phyloP scores from a whole-genome alignment of 2,113 vertebrate genomes.

The Anas platyrhynchos region DNA sequence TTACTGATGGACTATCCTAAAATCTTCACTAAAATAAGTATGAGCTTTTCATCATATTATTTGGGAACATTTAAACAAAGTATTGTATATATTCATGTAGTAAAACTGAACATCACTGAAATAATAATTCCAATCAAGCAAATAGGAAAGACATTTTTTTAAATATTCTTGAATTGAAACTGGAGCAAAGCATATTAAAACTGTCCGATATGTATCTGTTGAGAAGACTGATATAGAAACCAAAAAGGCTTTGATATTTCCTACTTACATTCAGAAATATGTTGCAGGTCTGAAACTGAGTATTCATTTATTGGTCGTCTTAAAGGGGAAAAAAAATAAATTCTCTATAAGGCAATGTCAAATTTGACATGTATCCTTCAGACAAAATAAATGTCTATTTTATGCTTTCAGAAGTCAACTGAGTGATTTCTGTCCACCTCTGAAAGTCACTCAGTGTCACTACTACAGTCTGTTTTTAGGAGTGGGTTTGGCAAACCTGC shows the following conservation, averaged over 20 bases:
- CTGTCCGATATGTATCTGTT: slow-evolving; percentile 10
- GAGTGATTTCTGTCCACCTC: neutral
- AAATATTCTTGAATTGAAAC: slow-evolving; percentile 28
- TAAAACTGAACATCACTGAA: slow-evolving; percentile 9
- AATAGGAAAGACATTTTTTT: slow-evolving; percentile 14
- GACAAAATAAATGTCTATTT: neutral
- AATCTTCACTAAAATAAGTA: slow-evolving; percentile 17
- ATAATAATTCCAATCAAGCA: slow-evolving; percentile 37
- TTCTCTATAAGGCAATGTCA: neutral
- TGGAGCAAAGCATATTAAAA: neutral
- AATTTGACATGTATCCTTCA: neutral
- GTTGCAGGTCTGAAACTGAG: slow-evolving; percentile 19
- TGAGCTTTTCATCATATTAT: neutral
- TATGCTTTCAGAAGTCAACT: neutral
- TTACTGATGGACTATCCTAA: neutral
- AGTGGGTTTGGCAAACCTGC: neutral
- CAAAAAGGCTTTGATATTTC: slow-evolving; percentile 13
- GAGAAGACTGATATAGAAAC: neutral
- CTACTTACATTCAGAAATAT: slow-evolving; percentile 25
- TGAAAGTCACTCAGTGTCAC: neutral
- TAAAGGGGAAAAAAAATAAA: neutral
- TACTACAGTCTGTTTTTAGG: neutral
- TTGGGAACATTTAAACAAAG: neutral
- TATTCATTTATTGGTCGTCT: neutral
- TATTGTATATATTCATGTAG: neutral